Percentiles rank a stretch among this genome's conserved stretches.
Conservation (phyloP, 2,888 invertebrate genomes). For the Bellardia pandia region DNA sequence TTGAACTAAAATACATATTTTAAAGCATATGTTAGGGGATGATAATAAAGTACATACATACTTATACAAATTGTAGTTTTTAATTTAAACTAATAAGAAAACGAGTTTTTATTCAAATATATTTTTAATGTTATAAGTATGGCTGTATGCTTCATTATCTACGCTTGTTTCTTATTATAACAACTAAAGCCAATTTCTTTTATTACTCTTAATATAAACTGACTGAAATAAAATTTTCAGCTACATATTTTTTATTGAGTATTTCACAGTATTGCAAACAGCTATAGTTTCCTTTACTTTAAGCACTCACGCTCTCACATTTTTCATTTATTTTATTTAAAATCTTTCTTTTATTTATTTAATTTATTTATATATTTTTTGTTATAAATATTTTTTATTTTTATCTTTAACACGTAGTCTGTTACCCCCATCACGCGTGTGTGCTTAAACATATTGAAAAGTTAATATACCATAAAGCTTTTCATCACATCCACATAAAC, state of each 20-base stretch:
- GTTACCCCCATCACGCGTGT: constrained; percentile 73
- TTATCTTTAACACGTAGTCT: constrained; percentile 71
- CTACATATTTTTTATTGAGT: constrained; percentile 1
- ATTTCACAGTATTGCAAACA: constrained; percentile 36
- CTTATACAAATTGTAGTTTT: too few species aligned
- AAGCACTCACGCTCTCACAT: constrained; percentile 31
- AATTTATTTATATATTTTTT: constrained; percentile 22
- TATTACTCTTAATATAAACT: background rate
- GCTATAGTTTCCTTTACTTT: constrained; percentile 40
- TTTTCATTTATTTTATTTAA: constrained; percentile 62
- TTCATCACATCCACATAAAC: constrained; percentile 66
- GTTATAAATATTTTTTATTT: constrained; percentile 11
- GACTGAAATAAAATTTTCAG: too few species aligned
- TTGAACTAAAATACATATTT: too few species aligned
- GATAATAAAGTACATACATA: too few species aligned
- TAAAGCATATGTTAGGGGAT: too few species aligned
- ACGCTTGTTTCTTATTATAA: too few species aligned
- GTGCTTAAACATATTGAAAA: constrained; percentile 73
- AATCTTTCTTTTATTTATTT: constrained; percentile 32
- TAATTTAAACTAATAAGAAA: too few species aligned
- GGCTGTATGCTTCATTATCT: too few species aligned
- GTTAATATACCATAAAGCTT: constrained; percentile 73
- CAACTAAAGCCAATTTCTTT: background rate
- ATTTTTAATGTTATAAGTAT: too few species aligned
- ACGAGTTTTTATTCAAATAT: too few species aligned